A percentile compares a stretch with the other conserved stretches of the same genome.
Evolutionary conservation across 2,113 vertebrate species (phyloP).

Genomic region (Ploceus nigricollis): DNA sequence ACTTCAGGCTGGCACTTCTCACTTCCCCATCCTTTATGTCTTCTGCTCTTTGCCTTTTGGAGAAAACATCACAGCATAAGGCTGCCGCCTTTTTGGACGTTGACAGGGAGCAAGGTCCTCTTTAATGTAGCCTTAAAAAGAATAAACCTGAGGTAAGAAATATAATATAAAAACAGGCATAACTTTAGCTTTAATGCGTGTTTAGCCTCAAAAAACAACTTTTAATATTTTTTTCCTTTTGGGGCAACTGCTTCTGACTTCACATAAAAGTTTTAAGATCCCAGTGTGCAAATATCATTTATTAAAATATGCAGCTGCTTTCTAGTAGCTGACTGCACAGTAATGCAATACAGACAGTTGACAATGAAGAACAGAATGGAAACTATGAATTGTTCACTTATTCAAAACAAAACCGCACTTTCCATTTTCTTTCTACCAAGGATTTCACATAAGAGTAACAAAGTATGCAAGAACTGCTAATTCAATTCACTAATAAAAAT

Average conservation of each 20-base stretch:
- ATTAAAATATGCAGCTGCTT: not conserved
- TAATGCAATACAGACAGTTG: not conserved
- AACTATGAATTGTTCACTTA: not conserved
- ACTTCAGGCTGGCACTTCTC: not conserved
- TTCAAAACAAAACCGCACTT: not conserved
- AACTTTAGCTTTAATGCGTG: not conserved
- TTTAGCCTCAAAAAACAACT: not conserved
- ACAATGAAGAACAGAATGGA: not conserved
- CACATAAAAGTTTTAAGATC: not conserved
- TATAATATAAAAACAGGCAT: not conserved
- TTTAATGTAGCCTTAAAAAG: slow-evolving; percentile 87
- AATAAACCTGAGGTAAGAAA: not conserved
- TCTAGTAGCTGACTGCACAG: not conserved
- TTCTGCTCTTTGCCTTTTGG: slow-evolving; percentile 83
- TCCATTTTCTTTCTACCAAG: not conserved
- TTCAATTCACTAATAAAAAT: not conserved
- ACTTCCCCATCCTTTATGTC: slow-evolving; percentile 52
- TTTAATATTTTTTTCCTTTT: not conserved
- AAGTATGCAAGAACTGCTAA: not conserved
- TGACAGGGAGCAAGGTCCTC: slow-evolving; percentile 83
- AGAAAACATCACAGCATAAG: slow-evolving; percentile 87
- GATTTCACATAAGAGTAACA: not conserved
- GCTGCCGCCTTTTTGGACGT: slow-evolving; percentile 84
- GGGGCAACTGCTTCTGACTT: not conserved
- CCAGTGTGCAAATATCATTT: not conserved